Conservation (phyloP, 2,888 invertebrate genomes). For the Myopa testacea region DNA sequence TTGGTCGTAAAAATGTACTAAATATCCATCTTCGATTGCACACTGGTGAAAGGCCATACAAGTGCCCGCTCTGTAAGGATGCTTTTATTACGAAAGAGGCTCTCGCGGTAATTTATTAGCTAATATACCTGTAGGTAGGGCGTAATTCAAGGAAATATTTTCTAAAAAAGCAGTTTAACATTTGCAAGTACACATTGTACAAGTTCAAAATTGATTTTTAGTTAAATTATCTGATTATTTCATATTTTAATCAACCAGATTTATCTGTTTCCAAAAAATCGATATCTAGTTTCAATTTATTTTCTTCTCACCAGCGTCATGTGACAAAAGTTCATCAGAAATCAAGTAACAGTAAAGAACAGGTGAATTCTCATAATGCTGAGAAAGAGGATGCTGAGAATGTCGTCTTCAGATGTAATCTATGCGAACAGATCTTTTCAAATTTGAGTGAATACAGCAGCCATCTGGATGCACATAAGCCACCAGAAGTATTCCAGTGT, state of each 20-base stretch:
- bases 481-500: slow-evolving; percentile 45
- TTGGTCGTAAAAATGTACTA: slow-evolving; percentile 46
- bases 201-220: not conserved
- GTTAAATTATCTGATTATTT: not conserved
- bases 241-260: not conserved
- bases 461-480: slow-evolving; percentile 46
- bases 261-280: not conserved
- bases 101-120: slow-evolving; percentile 3
- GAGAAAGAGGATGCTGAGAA: not conserved
- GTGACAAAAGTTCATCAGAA: slow-evolving; percentile 27
- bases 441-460: slow-evolving; percentile 41
- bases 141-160: too few relatives aligned
- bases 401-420: slow-evolving; percentile 42
- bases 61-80: slow-evolving; percentile 47
- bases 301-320: slow-evolving; percentile 41
- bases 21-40: slow-evolving; percentile 48
- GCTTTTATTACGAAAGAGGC: slow-evolving; percentile 33
- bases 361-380: not conserved
- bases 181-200: too few relatives aligned
- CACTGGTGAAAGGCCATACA: slow-evolving; percentile 46
- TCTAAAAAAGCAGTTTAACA: too few relatives aligned
- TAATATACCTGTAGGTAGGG: not conserved
- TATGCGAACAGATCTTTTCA: slow-evolving; percentile 42
- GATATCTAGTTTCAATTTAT: not conserved
- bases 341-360: not conserved